phyloP scores from a whole-genome alignment of 2,113 vertebrate genomes.

The Dipodomys spectabilis region DNA sequence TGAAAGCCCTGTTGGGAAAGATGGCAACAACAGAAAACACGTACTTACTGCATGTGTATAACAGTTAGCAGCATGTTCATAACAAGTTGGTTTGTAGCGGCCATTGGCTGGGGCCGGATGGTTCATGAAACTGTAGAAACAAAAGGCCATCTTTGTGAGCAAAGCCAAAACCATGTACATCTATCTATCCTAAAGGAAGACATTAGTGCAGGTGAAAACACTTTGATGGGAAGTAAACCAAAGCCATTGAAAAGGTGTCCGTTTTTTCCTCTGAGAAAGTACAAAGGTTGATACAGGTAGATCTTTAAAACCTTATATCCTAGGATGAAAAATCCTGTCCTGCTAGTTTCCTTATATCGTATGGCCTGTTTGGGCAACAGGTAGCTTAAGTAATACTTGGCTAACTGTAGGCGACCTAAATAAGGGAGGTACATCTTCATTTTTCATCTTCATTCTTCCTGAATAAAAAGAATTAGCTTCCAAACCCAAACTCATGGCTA shows the following conservation, averaged over 20 bases:
- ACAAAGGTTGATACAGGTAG: slow-evolving; percentile 5
- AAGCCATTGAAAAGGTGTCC: slow-evolving; percentile 22
- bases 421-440: background rate
- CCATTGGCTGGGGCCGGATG: slow-evolving; percentile 95
- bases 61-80: slow-evolving; percentile 98
- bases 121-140: slow-evolving; percentile 96
- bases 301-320: background rate
- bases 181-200: background rate
- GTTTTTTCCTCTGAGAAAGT: slow-evolving; percentile 14
- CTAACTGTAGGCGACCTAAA: slow-evolving; percentile 30
- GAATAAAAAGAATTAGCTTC: slow-evolving; percentile 19
- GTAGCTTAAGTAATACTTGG: slow-evolving; percentile 34
- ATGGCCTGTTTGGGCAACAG: slow-evolving; percentile 28
- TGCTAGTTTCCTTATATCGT: slow-evolving; percentile 6
- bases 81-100: slow-evolving; percentile 98
- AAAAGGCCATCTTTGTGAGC: slow-evolving; percentile 69
- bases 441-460: background rate
- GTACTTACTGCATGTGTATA: slow-evolving; percentile 97
- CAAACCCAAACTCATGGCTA: background rate
- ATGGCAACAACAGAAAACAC: background rate
- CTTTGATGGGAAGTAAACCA: background rate
- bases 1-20: background rate
- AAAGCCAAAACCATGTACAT: background rate
- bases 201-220: background rate
- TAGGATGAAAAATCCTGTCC: background rate